These are phyloP conservation scores for Bufo gargarizans DNA, from an alignment of 2,113 vertebrate species.

Conservation along the genomic window DNA sequence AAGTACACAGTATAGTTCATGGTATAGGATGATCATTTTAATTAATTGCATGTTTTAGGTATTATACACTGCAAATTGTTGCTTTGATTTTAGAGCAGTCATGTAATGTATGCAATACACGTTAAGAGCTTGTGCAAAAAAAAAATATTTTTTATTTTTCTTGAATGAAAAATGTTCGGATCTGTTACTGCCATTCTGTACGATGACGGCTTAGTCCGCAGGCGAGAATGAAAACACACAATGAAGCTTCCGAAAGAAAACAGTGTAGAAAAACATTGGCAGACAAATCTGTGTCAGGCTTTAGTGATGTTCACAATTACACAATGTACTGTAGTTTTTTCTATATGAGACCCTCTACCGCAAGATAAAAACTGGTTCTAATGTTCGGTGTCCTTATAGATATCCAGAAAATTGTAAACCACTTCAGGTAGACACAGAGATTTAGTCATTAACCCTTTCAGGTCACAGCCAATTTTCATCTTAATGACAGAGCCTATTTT, in stretches of 20 bases:
- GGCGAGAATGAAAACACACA: slow-evolving; percentile 41
- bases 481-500: no score
- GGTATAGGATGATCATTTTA: no score
- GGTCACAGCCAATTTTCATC: no score
- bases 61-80: no score
- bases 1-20: no score
- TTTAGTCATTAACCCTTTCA: background rate
- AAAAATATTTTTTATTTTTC: background rate
- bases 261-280: slow-evolving; percentile 33
- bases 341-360: background rate
- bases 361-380: background rate
- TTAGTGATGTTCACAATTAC: slow-evolving; percentile 25
- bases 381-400: background rate
- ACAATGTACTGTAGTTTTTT: background rate
- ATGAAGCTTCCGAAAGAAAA: slow-evolving; percentile 30
- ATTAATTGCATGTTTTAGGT: no score
- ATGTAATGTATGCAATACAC: no score
- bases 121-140: no score
- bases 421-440: background rate
- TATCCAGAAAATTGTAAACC: background rate
- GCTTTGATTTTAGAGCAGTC: no score
- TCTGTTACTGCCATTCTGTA: background rate
- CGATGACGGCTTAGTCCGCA: background rate
- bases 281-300: slow-evolving; percentile 44
- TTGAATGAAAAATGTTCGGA: background rate